Percentiles rank a stretch among this genome's conserved stretches.
These are phyloP conservation scores for Ichneumon xanthorius DNA, from an alignment of 2,888 invertebrate species.

Conservation along the genomic window DNA sequence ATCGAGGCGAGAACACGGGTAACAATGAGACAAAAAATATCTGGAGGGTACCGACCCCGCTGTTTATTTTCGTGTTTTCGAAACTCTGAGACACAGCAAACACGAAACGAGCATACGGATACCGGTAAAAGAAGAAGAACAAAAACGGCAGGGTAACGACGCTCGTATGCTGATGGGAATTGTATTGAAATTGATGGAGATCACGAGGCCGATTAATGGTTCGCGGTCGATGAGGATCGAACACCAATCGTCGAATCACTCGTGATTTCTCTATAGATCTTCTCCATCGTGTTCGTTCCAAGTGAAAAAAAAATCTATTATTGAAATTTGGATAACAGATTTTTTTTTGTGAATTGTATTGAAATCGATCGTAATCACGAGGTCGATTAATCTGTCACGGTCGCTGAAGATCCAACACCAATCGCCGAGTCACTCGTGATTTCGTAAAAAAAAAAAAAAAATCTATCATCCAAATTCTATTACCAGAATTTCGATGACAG, in stretches of 20 bases:
- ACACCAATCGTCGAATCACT: background rate
- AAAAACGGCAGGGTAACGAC: background rate
- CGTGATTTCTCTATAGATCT: background rate
- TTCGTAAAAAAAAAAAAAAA: no score
- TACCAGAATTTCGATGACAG: background rate
- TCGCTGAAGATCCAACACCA: background rate
- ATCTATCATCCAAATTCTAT: background rate
- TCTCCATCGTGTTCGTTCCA: background rate
- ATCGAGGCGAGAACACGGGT: background rate
- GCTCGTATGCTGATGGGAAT: background rate
- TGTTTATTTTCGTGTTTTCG: background rate
- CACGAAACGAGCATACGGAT: background rate
- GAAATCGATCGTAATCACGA: conserved; percentile 31
- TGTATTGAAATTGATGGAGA: conserved; percentile 32
- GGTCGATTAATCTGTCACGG: conserved; percentile 5
- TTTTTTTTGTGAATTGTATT: background rate
- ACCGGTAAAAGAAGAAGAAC: background rate
- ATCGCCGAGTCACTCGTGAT: background rate
- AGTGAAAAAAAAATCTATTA: background rate
- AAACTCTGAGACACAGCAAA: background rate
- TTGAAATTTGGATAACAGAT: background rate
- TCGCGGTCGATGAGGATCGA: background rate
- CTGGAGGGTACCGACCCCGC: background rate
- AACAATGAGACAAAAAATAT: background rate
- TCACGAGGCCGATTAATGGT: conserved; percentile 23